phyloP scores from a whole-genome alignment of 2,888 invertebrate genomes.

The Yponomeuta evonymella region DNA sequence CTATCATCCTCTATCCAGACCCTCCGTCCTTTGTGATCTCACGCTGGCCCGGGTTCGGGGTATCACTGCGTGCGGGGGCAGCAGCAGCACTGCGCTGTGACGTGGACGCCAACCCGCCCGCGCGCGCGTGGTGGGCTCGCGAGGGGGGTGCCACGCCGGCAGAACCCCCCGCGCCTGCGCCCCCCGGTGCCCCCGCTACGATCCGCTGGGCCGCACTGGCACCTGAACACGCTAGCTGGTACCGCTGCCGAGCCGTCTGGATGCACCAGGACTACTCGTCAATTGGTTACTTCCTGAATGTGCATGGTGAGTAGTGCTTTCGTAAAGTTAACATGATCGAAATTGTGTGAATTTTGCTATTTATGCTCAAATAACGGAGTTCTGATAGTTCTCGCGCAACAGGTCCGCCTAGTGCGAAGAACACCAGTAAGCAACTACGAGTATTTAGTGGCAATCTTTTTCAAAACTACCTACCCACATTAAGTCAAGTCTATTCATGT shows the following conservation, averaged over 20 bases:
- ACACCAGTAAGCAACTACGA: no score
- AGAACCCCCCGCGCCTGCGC: not conserved
- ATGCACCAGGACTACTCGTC: constrained; percentile 89
- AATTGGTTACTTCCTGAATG: constrained; percentile 93
- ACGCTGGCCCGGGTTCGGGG: constrained; percentile 94
- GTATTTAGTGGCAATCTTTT: no score
- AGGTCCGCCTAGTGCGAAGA: no score
- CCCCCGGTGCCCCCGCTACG: constrained; percentile 70
- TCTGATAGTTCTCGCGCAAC: no score
- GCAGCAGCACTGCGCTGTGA: constrained; percentile 93
- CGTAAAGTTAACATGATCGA: no score
- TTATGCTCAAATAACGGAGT: no score
- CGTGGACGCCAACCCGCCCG: constrained; percentile 94
- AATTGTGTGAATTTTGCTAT: no score
- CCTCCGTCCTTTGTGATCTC: constrained; percentile 95
- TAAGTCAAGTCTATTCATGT: no score
- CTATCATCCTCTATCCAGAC: constrained; percentile 72
- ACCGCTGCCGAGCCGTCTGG: constrained; percentile 91
- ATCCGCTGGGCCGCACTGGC: constrained; percentile 89
- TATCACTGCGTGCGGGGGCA: constrained; percentile 91
- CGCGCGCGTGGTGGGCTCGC: constrained; percentile 88
- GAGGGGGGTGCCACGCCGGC: constrained; percentile 43
- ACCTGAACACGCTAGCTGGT: constrained; percentile 92
- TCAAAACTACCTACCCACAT: no score
- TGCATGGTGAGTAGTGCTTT: constrained; percentile 82